Conservation (phyloP, 2,797 vertebrate genomes). For the Molossus alvarezi region DNA sequence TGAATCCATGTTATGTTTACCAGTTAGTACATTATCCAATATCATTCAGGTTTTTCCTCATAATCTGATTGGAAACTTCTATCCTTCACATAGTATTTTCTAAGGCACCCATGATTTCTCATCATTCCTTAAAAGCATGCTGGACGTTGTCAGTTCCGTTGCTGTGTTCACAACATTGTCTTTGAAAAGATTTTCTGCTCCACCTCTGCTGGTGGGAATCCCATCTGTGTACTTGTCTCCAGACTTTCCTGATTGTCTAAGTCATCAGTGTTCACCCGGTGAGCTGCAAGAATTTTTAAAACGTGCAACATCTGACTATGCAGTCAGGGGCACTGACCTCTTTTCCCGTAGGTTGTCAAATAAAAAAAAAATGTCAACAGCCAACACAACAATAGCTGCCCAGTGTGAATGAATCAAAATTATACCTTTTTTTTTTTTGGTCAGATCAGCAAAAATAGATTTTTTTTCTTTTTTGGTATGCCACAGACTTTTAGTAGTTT, state of each 20-base stretch:
- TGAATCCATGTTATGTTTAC: not conserved
- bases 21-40: not conserved
- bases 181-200: not conserved
- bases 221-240: not conserved
- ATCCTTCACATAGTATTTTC: not conserved
- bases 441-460: not conserved
- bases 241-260: not conserved
- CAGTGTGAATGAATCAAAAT: not conserved
- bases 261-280: not conserved
- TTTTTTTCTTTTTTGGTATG: not conserved
- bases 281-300: not conserved
- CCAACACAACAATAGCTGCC: not conserved
- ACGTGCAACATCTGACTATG: not conserved
- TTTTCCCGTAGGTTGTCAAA: not conserved
- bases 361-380: not conserved
- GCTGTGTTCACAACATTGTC: fast-evolving
- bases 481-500: not conserved
- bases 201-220: not conserved
- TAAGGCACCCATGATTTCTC: not conserved
- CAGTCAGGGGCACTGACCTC: not conserved
- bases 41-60: not conserved
- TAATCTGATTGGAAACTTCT: not conserved
- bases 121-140: not conserved
- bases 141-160: not conserved
- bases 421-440: not conserved